Base-by-base conservation (phyloP, 1,140 invertebrate genomes). In the Drosophila ogumai region DNA sequence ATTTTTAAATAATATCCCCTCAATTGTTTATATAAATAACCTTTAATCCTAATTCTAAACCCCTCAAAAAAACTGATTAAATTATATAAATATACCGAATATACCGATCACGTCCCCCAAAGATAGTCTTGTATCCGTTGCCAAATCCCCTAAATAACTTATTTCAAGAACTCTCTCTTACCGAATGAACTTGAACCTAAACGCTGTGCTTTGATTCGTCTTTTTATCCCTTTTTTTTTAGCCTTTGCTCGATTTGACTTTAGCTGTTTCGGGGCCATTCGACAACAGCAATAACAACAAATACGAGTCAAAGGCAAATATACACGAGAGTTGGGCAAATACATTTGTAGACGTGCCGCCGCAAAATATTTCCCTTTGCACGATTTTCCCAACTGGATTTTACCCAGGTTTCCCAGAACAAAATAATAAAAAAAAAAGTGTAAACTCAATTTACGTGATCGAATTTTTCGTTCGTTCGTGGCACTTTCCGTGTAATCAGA, bases 391-490 rank as follows among this genome's bases (percentile, higher is more conserved):
- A 40, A 25, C 54, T 17, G 34, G 34, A 38, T 55, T 56, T 56
- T 25, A 7, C 19, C 19, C 54, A 40, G 19, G 32, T 56, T 56
- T 38, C 9, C 13, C 54, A 12, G 5, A 17, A n/a, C 13, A 49
- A 10, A 44, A 28, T 36, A 19, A 12, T 22, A 19, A 31, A 31
- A 10, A 28, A 38, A 40, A 73, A 73, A 77, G 81, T 80, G 76
- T 80, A 82, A 85, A 82, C 81, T 85, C 80, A 82, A 85, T 85
- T 85, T 85, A 82, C 80, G 80, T 82, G 80, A 82, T 82, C 81
- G 76, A 85, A 82, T 85, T 80, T 72, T 73, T 73, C 54, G 60
- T 73, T 73, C 49, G 60, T 63, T 63, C 43, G 54, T 75, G 67
- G 66, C 73, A 71, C 73, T 71, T 75, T 75, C 67, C 72, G 15